A percentile compares a stretch with the other conserved stretches of the same genome.
phyloP scores from a whole-genome alignment of 2,797 vertebrate species.

The Sitta carolinensis region DNA sequence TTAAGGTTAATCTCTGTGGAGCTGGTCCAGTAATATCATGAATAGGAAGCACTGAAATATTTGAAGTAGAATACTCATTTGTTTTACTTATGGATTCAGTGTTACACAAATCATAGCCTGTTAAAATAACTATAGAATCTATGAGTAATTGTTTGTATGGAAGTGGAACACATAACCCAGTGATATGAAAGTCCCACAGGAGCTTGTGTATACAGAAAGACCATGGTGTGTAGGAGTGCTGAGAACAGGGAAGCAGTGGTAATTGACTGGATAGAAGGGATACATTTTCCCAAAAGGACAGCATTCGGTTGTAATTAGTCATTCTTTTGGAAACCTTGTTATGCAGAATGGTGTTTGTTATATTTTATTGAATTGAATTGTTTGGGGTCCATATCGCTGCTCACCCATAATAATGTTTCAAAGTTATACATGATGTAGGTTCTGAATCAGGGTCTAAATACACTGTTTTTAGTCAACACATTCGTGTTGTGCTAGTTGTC shows the following conservation, averaged over 20 bases:
- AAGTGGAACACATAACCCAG: neutral
- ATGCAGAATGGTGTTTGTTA: neutral
- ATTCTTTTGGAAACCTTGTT: neutral
- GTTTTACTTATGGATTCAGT: slow-evolving; percentile 27
- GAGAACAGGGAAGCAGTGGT: neutral
- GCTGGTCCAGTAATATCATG: neutral
- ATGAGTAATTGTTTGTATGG: slow-evolving; percentile 48
- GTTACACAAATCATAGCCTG: slow-evolving; percentile 47
- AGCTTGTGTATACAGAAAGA: neutral
- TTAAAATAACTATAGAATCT: slow-evolving; percentile 56
- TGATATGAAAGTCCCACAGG: neutral
- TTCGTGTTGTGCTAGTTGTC: neutral
- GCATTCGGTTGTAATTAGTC: neutral
- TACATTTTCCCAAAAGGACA: neutral
- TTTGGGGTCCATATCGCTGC: neutral
- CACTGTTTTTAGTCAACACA: neutral
- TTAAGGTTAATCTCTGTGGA: slow-evolving; percentile 41
- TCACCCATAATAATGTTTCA: neutral
- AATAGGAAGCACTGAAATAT: slow-evolving; percentile 48
- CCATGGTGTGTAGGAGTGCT: neutral
- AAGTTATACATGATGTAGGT: neutral
- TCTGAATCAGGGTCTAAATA: neutral
- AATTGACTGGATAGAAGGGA: neutral
- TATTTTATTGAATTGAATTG: neutral
- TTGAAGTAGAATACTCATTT: slow-evolving; percentile 31